These are phyloP conservation scores for Clarias platycephalus DNA, from an alignment of 2,797 vertebrate genomes.

Conservation along the genomic window DNA sequence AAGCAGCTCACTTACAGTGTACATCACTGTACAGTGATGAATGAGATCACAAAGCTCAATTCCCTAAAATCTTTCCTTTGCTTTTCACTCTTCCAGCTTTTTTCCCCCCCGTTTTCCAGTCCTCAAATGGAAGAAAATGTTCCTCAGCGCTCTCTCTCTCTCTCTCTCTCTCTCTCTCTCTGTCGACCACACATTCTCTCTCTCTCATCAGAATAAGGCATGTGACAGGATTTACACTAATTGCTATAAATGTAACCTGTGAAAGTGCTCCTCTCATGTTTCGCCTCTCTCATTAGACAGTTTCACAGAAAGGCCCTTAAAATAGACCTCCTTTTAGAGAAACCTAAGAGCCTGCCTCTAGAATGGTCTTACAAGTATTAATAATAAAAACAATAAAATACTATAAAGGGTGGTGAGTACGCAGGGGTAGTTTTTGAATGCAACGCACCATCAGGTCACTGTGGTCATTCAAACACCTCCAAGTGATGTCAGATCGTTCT, in stretches of 20 bases:
- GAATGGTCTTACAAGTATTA: background rate
- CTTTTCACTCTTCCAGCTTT: constrained; percentile 15
- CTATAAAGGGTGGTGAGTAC: background rate
- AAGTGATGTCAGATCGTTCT: constrained; percentile 17
- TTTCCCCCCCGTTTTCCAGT: constrained; percentile 6
- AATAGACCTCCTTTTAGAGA: constrained; percentile 18
- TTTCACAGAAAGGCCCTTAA: constrained; percentile 46
- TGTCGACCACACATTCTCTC: background rate
- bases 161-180: background rate
- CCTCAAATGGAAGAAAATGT: constrained; percentile 46
- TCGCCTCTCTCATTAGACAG: constrained; percentile 42
- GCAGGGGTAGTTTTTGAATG: background rate
- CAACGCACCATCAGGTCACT: constrained; percentile 5
- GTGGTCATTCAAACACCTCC: constrained; percentile 5
- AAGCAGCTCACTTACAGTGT: constrained; percentile 10
- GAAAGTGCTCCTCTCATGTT: constrained; percentile 50
- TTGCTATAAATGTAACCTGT: constrained; percentile 55
- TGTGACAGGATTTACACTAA: constrained; percentile 52
- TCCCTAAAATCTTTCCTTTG: constrained; percentile 28
- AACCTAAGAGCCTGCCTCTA: background rate
- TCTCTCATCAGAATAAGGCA: constrained; percentile 38
- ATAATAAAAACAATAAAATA: background rate
- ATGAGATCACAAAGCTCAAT: constrained; percentile 35
- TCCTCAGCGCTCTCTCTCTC: constrained; percentile 7
- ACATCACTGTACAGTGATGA: background rate